Conservation (phyloP, 1,140 invertebrate genomes). For the Drosophila ambigua region DNA sequence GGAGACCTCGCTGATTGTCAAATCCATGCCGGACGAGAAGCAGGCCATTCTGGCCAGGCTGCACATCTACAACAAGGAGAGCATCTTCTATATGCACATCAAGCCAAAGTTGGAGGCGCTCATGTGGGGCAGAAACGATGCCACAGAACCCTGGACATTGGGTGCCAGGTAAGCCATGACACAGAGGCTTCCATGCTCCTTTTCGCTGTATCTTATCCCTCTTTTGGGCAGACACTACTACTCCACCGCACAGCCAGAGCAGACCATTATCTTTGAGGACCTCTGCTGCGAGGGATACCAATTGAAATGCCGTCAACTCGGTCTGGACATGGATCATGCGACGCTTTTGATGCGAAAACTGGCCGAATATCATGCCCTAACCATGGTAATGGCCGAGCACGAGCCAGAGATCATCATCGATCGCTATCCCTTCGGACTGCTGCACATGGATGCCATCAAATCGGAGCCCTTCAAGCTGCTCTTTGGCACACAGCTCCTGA, state of each 20-base stretch:
- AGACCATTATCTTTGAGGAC: slow-evolving; percentile 78
- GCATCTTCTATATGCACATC: slow-evolving; percentile 70
- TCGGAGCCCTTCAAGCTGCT: slow-evolving; percentile 71
- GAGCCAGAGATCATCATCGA: slow-evolving; percentile 65
- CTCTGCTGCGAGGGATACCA: slow-evolving; percentile 63
- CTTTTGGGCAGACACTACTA: slow-evolving; percentile 83
- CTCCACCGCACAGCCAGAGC: slow-evolving; percentile 69
- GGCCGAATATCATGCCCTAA: slow-evolving; percentile 76
- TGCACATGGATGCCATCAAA: slow-evolving; percentile 76
- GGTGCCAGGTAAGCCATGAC: slow-evolving; percentile 56
- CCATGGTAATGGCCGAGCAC: slow-evolving; percentile 68
- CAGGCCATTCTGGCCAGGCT: slow-evolving; percentile 67
- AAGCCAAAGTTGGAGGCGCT: slow-evolving; percentile 74
- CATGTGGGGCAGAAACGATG: slow-evolving; percentile 49
- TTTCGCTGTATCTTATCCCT: background rate
- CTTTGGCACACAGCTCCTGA: slow-evolving; percentile 67
- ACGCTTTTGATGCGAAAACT: slow-evolving; percentile 66
- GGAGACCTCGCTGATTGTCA: slow-evolving; percentile 67
- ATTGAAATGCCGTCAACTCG: slow-evolving; percentile 72
- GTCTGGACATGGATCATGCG: slow-evolving; percentile 62
- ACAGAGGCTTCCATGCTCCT: background rate
- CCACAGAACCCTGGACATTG: slow-evolving; percentile 37
- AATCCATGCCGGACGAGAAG: slow-evolving; percentile 76
- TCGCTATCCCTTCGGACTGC: slow-evolving; percentile 70
- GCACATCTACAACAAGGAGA: slow-evolving; percentile 77